Base-by-base conservation (phyloP, 2,797 vertebrate species). In the Perodicticus potto region DNA sequence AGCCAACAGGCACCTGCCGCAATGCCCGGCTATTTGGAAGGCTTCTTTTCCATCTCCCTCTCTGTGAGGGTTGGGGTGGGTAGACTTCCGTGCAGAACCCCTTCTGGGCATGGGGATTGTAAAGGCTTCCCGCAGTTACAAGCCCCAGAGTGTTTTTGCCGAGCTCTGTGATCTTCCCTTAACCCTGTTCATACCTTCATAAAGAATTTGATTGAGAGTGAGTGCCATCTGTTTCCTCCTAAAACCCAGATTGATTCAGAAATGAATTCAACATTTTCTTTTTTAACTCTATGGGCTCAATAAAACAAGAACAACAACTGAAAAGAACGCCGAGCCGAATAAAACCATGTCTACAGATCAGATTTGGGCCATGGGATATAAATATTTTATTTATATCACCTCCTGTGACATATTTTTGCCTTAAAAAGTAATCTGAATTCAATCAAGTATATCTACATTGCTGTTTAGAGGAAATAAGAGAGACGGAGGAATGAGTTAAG, bases 381-480 rank as follows among this genome's bases (percentile, higher is more conserved):
- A 80, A 76, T 93, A 63, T 61, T 95, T 93, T 83, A 57, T 70
- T 81, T 94, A 78, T 61, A 65, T 40, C 9, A 49, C 32, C 34
- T 63, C 43, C 7, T 74, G 70, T 69, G 40, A 49, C 37, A 84
- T 88, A 84, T 45, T 63, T 11, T 89, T 93, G 34, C 45, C 77
- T 69, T 87, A 80, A 86, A 78, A 85, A 69, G 37, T 87, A 80
- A 93, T 92, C 27, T 53, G 20, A 86, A 40, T 93, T 82, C 34
- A 69, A 55, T 76, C 67, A 81, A 32, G 23, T 11, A 13, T 89
- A 74, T 55, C 29, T 81, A n/a, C 53, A 34, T 84, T 93, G 19
- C 34, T 65, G 49, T 83, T 93, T 32, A 29, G n/a, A 32, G 27
- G 32, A 70, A 70, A 43, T 63, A 61, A 32, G 34, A 73, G 65